Evolutionary conservation across 2,888 invertebrate species (phyloP).

Genomic region (Ceriagrion tenellum): DNA sequence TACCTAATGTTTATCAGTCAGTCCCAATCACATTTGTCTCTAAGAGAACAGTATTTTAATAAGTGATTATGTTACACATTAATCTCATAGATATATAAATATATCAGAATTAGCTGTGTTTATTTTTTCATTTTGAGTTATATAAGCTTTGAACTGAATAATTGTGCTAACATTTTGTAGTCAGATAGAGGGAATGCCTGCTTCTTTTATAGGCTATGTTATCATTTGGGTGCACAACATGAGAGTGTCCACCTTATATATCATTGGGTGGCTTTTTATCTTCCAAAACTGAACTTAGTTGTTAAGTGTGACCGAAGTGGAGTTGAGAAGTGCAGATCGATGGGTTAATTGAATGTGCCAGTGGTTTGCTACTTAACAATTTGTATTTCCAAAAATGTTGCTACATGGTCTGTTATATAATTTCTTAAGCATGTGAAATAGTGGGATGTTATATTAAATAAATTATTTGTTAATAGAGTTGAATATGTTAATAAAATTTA

Average conservation of each 20-base stretch:
- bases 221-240: slow-evolving; percentile 59
- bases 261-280: slow-evolving; percentile 54
- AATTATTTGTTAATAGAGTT: slow-evolving; percentile 69
- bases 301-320: slow-evolving; percentile 54
- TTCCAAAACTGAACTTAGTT: slow-evolving; percentile 60
- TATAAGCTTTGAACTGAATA: slow-evolving; percentile 52
- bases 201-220: slow-evolving; percentile 53
- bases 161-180: slow-evolving; percentile 62
- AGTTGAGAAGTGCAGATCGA: slow-evolving; percentile 33
- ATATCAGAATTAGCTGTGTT: slow-evolving; percentile 48
- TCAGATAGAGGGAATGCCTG: slow-evolving; percentile 47
- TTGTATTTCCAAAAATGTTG: slow-evolving; percentile 68
- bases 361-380: slow-evolving; percentile 57
- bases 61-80: slow-evolving; percentile 52
- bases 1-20: slow-evolving; percentile 56
- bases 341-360: slow-evolving; percentile 50
- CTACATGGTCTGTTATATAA: slow-evolving; percentile 68
- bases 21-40: slow-evolving; percentile 59
- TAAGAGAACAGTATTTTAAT: slow-evolving; percentile 62
- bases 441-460: slow-evolving; percentile 68
- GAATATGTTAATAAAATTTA: slow-evolving; percentile 66
- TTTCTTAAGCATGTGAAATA: slow-evolving; percentile 68
- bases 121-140: slow-evolving; percentile 55
- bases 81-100: slow-evolving; percentile 53
- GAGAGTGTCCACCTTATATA: slow-evolving; percentile 49